Evolutionary conservation across 2,113 vertebrate genomes (phyloP).

Genomic region (Potamarius usumacintae): DNA sequence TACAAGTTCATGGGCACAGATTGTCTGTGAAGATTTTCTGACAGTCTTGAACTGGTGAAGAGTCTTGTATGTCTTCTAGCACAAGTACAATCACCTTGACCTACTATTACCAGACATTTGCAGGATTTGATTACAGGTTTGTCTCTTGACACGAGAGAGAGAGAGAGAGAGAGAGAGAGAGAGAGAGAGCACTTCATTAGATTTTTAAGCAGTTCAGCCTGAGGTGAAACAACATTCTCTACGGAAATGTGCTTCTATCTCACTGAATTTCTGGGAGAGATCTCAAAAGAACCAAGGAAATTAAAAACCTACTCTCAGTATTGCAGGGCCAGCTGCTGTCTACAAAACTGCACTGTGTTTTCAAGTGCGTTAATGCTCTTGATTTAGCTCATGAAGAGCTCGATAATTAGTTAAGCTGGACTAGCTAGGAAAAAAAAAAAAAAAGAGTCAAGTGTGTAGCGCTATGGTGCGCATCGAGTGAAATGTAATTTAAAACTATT

Average conservation of each 20-base stretch:
- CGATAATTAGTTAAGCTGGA: slow-evolving; percentile 4
- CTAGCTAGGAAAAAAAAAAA: background rate
- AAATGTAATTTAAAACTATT: slow-evolving; percentile 8
- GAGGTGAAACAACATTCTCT: background rate
- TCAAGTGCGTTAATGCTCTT: background rate
- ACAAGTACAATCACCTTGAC: background rate
- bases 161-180: too few species aligned
- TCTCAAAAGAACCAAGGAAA: background rate
- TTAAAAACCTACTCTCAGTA: background rate
- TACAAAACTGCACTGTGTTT: background rate
- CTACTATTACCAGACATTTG: background rate
- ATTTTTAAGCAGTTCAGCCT: background rate
- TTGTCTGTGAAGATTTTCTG: background rate
- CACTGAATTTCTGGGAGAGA: background rate
- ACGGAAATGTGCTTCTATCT: background rate
- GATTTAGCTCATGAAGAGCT: background rate
- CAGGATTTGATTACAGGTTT: slow-evolving; percentile 13
- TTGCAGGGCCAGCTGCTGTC: background rate
- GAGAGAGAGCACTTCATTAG: background rate
- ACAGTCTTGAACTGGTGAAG: background rate
- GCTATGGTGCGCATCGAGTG: too few species aligned
- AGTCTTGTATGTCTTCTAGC: background rate
- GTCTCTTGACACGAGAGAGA: background rate
- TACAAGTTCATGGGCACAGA: background rate
- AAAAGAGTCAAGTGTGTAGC: background rate